Evolutionary conservation across 2,113 vertebrate genomes (phyloP), one percentile per base, ranked within the genome.

Genomic region (Choloepus hoffmanni): DNA sequence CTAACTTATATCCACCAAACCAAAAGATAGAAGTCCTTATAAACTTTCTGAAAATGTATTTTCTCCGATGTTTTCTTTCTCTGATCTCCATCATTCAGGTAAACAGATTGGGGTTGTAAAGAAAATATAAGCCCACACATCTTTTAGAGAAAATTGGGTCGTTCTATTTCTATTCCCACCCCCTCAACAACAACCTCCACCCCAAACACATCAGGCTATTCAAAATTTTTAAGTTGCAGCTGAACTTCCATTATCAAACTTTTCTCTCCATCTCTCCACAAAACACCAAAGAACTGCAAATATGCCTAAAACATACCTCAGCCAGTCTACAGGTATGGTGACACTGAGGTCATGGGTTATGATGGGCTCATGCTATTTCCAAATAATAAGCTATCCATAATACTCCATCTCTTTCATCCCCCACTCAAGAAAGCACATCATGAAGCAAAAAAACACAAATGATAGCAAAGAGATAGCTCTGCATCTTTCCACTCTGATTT

Each of bases 31-130:
- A 89, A 85, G n/a, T 74, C 28, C 12, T 72, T 63, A 62, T 30
- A 74, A 79, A 89, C 28, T 76, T 94, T 70, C 45, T 60, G 12
- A 74, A 96, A 93, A 93, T 68, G 9, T 36, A 94, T 77, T 87
- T 48, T 85, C 50, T 85, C 85, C 45, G 26, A 40, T 63, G 11
- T 74, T 81, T 82, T 72, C 18, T 82, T 58, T 68, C 26, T 94
- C 70, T 95, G 24, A 58, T 77, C 14, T 72, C 45, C 28, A 92
- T 73, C 63, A 81, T 9, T 58, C 5, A 70, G 24, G 28, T 43
- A 89, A 72, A 90, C 9, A 81, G 33, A 94, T 88, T 43, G 23
- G 14, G 72, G 70, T 15, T 76, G 7, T 78, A 65, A 93, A 83
- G 8, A 77, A 45, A 74, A 28, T 4, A 48, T 92, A 90, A 28